phyloP scores from a whole-genome alignment of 2,797 vertebrate species.

The Nyctibius grandis region DNA sequence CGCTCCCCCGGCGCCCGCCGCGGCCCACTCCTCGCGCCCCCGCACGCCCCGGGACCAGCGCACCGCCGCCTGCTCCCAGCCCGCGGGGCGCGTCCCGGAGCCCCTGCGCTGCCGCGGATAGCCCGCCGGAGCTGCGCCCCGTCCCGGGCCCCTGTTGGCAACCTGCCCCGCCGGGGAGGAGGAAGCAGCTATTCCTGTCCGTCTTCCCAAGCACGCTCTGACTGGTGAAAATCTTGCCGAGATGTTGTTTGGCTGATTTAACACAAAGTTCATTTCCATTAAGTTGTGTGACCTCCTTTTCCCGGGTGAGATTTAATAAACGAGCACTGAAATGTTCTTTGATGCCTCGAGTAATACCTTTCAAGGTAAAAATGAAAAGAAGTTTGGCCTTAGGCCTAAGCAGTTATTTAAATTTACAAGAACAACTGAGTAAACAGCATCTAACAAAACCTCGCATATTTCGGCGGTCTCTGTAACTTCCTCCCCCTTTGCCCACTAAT shows the following conservation, averaged over 20 bases:
- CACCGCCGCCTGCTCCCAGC: background rate
- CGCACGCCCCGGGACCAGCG: accelerated
- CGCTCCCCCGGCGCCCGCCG: too few species aligned
- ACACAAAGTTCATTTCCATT: background rate
- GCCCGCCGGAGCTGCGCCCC: background rate
- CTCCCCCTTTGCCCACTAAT: background rate
- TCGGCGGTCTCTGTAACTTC: background rate
- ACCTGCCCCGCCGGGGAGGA: background rate
- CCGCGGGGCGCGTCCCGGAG: too few species aligned
- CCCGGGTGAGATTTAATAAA: background rate
- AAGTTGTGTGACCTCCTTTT: background rate
- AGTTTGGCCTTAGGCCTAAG: background rate
- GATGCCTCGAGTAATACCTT: background rate
- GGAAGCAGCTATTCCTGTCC: slow-evolving; percentile 12
- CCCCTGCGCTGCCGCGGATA: background rate
- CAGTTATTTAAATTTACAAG: background rate
- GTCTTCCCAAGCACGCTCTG: background rate
- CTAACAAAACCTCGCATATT: background rate
- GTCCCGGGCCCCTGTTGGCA: background rate
- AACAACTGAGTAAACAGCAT: slow-evolving; percentile 20
- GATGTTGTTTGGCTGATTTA: background rate
- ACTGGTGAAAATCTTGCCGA: background rate
- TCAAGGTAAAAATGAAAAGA: background rate
- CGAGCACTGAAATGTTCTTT: background rate
- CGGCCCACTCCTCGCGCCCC: accelerated